These are phyloP conservation scores for Colossoma macropomum DNA, from an alignment of 2,113 vertebrate species.

Conservation along the genomic window DNA sequence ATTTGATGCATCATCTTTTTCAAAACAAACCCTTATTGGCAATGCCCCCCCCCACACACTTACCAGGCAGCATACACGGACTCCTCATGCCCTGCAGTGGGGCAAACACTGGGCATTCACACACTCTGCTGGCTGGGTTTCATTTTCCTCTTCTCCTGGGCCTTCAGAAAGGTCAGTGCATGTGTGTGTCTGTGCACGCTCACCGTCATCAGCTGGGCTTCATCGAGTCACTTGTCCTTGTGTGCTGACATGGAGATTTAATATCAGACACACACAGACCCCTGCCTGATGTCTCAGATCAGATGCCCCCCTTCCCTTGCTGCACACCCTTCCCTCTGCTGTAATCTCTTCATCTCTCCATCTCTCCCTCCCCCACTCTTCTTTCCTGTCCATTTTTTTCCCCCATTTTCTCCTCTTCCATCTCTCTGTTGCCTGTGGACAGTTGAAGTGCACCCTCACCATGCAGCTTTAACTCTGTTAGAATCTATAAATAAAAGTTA, in stretches of 20 bases:
- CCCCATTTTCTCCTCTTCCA: not conserved
- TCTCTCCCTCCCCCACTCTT: not conserved
- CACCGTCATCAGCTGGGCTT: conserved; percentile 49
- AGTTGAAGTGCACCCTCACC: conserved; percentile 3
- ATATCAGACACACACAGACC: conserved; percentile 89
- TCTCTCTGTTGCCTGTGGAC: conserved; percentile 32
- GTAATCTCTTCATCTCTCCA: conserved; percentile 78
- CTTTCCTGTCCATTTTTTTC: not conserved
- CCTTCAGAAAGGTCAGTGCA: conserved; percentile 43
- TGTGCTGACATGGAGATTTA: conserved; percentile 91
- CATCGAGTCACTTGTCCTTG: conserved; percentile 78
- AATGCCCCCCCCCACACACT: conserved; percentile 58
- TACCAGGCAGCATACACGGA: not conserved
- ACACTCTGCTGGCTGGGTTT: conserved; percentile 30
- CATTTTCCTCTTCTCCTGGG: conserved; percentile 32
- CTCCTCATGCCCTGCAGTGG: conserved; percentile 11
- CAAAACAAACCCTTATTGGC: too few relatives aligned
- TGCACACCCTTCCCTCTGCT: conserved; percentile 70
- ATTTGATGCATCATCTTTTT: too few relatives aligned
- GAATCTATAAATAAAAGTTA: too few relatives aligned
- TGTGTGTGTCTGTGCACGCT: conserved; percentile 31
- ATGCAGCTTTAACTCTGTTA: conserved; percentile 6
- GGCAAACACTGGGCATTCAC: conserved; percentile 20
- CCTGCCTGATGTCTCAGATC: conserved; percentile 86
- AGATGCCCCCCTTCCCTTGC: conserved; percentile 69